Base-by-base conservation (phyloP, 2,113 vertebrate genomes). In the Ursus arctos region DNA sequence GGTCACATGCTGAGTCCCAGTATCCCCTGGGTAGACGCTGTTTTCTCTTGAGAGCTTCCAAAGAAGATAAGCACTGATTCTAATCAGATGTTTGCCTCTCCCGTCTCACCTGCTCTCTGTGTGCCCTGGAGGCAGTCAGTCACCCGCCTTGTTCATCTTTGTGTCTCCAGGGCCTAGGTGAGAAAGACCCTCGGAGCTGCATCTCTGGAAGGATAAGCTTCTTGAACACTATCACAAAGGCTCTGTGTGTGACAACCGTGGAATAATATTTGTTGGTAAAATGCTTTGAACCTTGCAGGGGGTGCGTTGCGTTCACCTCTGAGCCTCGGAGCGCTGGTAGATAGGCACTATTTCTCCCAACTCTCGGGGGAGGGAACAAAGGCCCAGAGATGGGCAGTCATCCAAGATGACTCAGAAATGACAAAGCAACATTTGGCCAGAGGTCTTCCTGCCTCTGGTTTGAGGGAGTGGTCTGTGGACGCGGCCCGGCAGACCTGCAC, bases 361-460 rank as follows among this genome's bases (percentile, higher is more conserved):
- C 61, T 95, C 88, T 77, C 18, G 0, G 8, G 28, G n/a, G 63
- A 92, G 33, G 33, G 40, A 72, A 89, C 43, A 76, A 76, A 69
- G 53, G 76, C 51, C 71, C 6, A 14, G 57, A 8, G n/a, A 55
- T 16, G 40, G 43, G 33, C 69, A 9, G 15, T 80, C 65, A 61
- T n/a, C 72, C 79, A 36, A 16, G 21, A 55, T 72, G 36, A 74
- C 77, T 85, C 24, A 83, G 89, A 94, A 67, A 77, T 36, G 85
- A 43, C 31, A 28, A 24, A 72, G 63, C 7, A 21, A 26, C 18
- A 36, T 76, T 12, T 89, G 67, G 81, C 43, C 53, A 81, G 51
- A 71, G 51, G n/a, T 63, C n/a, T 31, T 28, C 0, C 43, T 22
- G n/a, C n/a, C 33, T 51, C 86, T 24, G 19, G 40, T 36, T 7